These are phyloP conservation scores for Cherax destructor DNA, from an alignment of 1,140 invertebrate species.

Conservation along the genomic window DNA sequence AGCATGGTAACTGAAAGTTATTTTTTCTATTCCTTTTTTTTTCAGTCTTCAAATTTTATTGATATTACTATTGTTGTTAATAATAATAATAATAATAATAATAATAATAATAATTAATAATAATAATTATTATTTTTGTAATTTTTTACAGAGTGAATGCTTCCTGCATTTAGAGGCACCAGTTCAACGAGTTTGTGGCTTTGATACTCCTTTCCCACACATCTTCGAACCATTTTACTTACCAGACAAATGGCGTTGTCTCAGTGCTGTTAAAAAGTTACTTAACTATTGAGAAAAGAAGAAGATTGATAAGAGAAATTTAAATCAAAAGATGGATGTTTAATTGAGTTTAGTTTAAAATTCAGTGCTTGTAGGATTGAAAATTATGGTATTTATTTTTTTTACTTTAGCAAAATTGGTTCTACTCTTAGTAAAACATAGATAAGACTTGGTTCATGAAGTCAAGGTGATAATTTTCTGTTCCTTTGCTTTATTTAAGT, in stretches of 20 bases:
- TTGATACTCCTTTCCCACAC: conserved; percentile 98
- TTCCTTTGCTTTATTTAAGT: too few relatives aligned
- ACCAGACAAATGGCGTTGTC: conserved; percentile 94
- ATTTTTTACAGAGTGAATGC: conserved; percentile 80
- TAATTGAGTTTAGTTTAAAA: too few relatives aligned
- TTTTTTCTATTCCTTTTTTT: too few relatives aligned
- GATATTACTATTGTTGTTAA: too few relatives aligned
- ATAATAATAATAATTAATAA: too few relatives aligned
- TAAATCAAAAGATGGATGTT: too few relatives aligned
- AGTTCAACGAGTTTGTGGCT: conserved; percentile 92
- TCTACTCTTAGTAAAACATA: too few relatives aligned
- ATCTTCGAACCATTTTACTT: conserved; percentile 97
- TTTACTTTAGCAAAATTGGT: neutral
- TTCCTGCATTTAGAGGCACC: conserved; percentile 97
- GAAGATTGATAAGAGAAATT: too few relatives aligned
- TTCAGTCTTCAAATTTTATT: too few relatives aligned
- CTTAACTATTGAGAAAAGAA: conserved; percentile 82
- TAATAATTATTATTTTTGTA: neutral
- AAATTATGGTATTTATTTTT: neutral
- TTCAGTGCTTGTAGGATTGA: neutral
- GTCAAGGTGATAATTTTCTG: too few relatives aligned
- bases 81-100: too few relatives aligned
- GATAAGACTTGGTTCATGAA: too few relatives aligned
- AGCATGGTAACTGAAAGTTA: neutral
- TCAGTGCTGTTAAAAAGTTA: conserved; percentile 86